Conservation (phyloP, 2,113 vertebrate species). For the Motacilla alba region DNA sequence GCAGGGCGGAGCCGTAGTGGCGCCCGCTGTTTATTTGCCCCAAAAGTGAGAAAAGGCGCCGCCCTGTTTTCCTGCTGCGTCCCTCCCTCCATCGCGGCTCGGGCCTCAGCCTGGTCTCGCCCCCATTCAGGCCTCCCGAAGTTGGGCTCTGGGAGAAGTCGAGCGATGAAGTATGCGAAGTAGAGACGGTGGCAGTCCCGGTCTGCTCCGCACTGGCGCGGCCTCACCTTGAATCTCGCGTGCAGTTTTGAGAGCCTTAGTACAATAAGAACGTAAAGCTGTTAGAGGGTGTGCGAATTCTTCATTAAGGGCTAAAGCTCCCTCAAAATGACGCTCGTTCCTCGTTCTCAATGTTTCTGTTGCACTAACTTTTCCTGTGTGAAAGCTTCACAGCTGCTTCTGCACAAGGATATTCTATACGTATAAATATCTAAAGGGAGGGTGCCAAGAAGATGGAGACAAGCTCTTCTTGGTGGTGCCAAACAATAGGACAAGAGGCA, state of each 20-base stretch:
- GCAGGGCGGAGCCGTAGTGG: not conserved
- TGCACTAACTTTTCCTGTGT: not conserved
- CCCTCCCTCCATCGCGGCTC: fast-evolving
- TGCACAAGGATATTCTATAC: not conserved
- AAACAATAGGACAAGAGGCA: not conserved
- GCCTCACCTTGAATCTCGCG: not conserved
- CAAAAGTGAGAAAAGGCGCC: fast-evolving
- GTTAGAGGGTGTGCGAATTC: not conserved
- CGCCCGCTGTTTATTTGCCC: fast-evolving
- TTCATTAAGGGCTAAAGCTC: not conserved
- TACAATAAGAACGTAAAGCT: not conserved
- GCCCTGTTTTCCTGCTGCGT: fast-evolving
- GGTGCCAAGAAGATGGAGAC: not conserved
- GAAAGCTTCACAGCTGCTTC: not conserved
- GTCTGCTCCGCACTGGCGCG: not conserved
- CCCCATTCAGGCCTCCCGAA: fast-evolving
- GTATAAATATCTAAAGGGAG: not conserved
- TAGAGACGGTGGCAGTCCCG: not conserved
- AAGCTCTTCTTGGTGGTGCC: not conserved
- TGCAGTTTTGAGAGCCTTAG: not conserved
- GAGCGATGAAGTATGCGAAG: not conserved
- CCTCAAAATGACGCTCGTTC: not conserved
- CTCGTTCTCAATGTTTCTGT: not conserved
- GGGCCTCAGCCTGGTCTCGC: fast-evolving
- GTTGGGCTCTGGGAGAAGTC: not conserved